phyloP scores from a whole-genome alignment of 2,888 invertebrate species.

The Achlya flavicornis region DNA sequence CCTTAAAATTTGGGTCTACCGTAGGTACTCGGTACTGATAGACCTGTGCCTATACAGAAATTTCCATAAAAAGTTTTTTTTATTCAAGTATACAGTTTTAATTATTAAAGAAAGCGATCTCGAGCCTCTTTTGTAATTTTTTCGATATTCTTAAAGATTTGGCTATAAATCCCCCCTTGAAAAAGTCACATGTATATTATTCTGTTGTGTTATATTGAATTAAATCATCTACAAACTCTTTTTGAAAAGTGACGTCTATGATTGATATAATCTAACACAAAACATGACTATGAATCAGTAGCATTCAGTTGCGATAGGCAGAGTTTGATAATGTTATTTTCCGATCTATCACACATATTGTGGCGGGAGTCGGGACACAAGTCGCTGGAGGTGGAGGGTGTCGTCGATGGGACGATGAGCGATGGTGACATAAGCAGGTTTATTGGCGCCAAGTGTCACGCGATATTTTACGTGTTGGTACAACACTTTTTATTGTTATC shows the following conservation, averaged over 20 bases:
- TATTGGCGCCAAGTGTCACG: slow-evolving; percentile 44
- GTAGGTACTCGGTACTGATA: too few species aligned
- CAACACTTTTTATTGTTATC: background rate
- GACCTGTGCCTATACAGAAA: too few species aligned
- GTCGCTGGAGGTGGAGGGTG: slow-evolving; percentile 26
- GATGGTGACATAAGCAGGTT: slow-evolving; percentile 49
- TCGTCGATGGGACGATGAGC: slow-evolving; percentile 31
- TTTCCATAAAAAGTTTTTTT: too few species aligned
- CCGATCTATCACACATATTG: slow-evolving; percentile 60
- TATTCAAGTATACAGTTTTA: too few species aligned
- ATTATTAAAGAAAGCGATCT: too few species aligned
- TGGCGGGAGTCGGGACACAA: slow-evolving; percentile 23
- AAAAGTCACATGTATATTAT: too few species aligned
- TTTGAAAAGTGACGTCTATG: background rate
- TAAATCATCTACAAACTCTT: background rate
- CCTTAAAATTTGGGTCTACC: too few species aligned
- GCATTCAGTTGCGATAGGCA: background rate
- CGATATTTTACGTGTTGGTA: slow-evolving; percentile 3
- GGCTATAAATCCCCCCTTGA: too few species aligned
- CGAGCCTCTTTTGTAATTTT: too few species aligned
- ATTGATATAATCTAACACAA: background rate
- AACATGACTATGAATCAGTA: slow-evolving; percentile 6
- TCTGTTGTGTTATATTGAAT: too few species aligned
- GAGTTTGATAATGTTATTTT: slow-evolving; percentile 56
- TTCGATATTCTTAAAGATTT: too few species aligned